Base-by-base conservation (phyloP, 2,113 vertebrate genomes). In the Amblyornis subalaris region DNA sequence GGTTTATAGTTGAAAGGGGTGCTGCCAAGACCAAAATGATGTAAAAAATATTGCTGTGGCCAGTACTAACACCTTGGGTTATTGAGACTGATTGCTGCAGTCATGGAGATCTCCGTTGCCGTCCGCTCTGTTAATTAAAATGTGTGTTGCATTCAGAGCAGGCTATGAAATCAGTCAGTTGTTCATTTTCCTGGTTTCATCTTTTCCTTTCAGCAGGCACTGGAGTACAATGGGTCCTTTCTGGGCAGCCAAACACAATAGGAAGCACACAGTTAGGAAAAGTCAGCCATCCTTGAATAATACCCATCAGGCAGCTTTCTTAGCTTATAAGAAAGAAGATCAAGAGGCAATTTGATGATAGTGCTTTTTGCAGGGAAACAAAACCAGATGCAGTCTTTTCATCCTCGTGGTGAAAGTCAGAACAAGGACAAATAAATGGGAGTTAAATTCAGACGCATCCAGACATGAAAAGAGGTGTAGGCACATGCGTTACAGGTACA, bases 281-380 rank as follows among this genome's bases (percentile, higher is more conserved):
- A 93, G 75, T 93, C 89, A 94, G 85, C 88, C 89, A 83, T 94
- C 76, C 91, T 91, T 88, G 90, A 96, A 92, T 93, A 96, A 93
- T 73, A 93, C 91, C 75, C 93, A 93, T 93, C 94, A 95, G 79
- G 85, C 71, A 85, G 89, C 90, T 95, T 94, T 80, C 93, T 93
- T 89, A 89, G 85, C 78, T 95, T 85, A 20, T 74, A 64, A 77
- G 88, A 93, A 91, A 66, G 82, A 91, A 91, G 82, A 95, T 96
- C 85, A 91, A 80, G 90, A 93, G 42, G 72, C 65, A 85, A 93
- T 93, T 91, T 95, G 88, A 94, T 94, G 94, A 93, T 58, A 86
- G n/a, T 28, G 45, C 75, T 85, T 96, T 38, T 95, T 91, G 72
- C 91, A 36, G 64, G 87, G 85, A 91, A 89, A 82, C 89, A 95